Base-by-base conservation (phyloP, 1,140 invertebrate genomes). In the Zaprionus ornatus region DNA sequence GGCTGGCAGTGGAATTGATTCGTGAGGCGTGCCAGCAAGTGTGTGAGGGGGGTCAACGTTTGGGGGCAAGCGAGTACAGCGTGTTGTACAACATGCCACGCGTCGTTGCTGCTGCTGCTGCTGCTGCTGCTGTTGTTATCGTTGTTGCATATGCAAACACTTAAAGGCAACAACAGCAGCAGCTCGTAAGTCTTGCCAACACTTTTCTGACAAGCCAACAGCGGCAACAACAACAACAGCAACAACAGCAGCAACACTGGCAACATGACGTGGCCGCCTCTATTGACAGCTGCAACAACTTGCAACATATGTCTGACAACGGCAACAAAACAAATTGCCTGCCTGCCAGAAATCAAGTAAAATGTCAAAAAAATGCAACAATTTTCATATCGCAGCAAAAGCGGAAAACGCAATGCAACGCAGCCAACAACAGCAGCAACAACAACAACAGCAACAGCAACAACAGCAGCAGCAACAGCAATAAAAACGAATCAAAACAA, bases 231-330 rank as follows among this genome's bases (percentile, higher is more conserved):
- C 64, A 67, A 9, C 69, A 62, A 12, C 56, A 32, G 6, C 69
- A 62, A 12, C 56, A 32, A 17, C 60, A 57, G 19, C 57, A 32
- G 35, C 32, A 60, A 75, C 82, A 73, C 79, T 74, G 55, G 29
- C 75, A 61, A 77, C 68, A 70, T 77, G 77, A 75, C 71, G 82
- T 81, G 82, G 74, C 79, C 78, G 69, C 77, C 79, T 79, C 77
- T 77, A 82, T 80, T 77, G 79, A 86, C 83, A 86, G 83, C 83
- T 87, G 83, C 83, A 86, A 82, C 83, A 87, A 85, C 82, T 84
- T 78, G 78, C 82, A 74, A 86, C 83, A 87, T 71, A 77, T 86
- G 82, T 82, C 68, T 25, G 65, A 65, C 75, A 77, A 62, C 75
- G 64, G 50, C 57, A 66, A 23, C 62, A 79, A 76, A 77, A 80